Evolutionary conservation across 1,140 invertebrate species (phyloP), one percentile per base, ranked within the genome.

Genomic region (Helicorthomorpha holstii): DNA sequence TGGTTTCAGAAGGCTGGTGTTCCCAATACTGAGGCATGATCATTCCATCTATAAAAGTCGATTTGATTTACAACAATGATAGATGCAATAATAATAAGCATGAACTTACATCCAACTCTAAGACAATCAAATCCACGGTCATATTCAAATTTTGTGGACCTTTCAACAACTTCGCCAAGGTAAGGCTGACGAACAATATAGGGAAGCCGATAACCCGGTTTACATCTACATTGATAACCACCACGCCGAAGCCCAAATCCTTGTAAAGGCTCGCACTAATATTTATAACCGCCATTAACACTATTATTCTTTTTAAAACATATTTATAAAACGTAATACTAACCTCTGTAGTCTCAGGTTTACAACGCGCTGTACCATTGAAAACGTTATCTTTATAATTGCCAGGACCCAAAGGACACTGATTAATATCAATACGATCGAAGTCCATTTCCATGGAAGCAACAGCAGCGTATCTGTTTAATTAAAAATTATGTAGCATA

Each of bases 341-440:
- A 70, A 90, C 87, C 75, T 94, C 87, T 19, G 93, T 97, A 12
- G 90, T 93, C 61, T 85, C 80, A 58, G 80, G 76, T 75, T 91
- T 92, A 76, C 94, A 98, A 57, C 88, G 71, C 2, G 88, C 83
- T 3, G 90, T 96, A 58, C 84, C 80, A 41, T 80, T 82, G 75
- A 94, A 97, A 64, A 74, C 76, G 71, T 97, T 97, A 0, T 86
- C 84, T 16, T 79, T 77, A 54, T 75, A 80, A 68, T 97, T 97
- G 25, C 92, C 93, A 61, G 81, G 67, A 54, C 88, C 83, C 53
- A 70, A 70, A 0, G 91, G 89, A 78, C 93, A 98, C 62, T 95
- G 93, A 72, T 98, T 97, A 66, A 97, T 92, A 67, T 98, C 93
- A 69, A 97, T 88, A 61, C 92, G 75, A 56, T 97, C 90, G 73